Evolutionary conservation across 2,888 invertebrate genomes (phyloP).

Genomic region (Myathropa florea): DNA sequence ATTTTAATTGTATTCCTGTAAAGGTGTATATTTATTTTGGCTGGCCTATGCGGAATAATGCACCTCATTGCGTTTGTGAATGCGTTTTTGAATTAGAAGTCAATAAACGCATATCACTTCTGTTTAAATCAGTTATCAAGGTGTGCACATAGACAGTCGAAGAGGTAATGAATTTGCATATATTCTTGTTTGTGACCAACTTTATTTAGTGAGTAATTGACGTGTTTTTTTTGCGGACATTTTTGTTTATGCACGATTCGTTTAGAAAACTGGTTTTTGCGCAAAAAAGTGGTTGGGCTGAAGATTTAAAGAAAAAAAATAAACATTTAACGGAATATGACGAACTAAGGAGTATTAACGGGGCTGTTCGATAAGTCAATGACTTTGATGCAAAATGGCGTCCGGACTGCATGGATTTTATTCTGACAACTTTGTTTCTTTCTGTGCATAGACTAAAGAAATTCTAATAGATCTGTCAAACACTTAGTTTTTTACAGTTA

Average conservation of each 20-base stretch:
- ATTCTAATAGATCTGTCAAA: too few species aligned
- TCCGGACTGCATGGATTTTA: too few species aligned
- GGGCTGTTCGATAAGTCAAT: too few species aligned
- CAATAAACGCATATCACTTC: not conserved
- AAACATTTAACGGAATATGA: too few species aligned
- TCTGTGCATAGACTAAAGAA: too few species aligned
- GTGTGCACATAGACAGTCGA: not conserved
- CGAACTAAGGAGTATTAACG: too few species aligned
- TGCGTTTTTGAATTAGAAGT: not conserved
- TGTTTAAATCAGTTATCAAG: not conserved
- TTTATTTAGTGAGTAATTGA: not conserved
- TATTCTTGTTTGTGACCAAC: not conserved
- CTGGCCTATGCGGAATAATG: not conserved
- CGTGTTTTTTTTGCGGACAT: not conserved
- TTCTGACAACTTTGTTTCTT: too few species aligned
- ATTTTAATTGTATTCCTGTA: slow-evolving; percentile 10
- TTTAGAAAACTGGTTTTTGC: not conserved
- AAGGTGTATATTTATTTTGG: not conserved
- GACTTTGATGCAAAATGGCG: too few species aligned
- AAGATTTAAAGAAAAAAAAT: too few species aligned
- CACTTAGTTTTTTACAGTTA: too few species aligned
- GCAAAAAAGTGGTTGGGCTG: not conserved
- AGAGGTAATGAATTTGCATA: not conserved
- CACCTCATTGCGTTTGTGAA: not conserved
- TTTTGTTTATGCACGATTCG: not conserved